Base-by-base conservation (phyloP, 2,888 invertebrate genomes). In the Pyrrhia umbra region DNA sequence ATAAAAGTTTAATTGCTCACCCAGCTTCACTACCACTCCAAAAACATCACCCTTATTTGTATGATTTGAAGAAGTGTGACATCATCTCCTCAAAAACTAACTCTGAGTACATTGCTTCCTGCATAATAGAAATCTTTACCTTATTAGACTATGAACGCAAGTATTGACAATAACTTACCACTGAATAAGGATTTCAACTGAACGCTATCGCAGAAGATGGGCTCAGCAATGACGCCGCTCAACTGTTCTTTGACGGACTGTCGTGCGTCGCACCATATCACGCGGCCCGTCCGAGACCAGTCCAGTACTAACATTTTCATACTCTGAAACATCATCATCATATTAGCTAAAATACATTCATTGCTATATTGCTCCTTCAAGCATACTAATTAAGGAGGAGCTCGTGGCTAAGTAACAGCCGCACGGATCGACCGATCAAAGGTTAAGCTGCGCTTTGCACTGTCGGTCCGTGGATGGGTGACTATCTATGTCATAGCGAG, bases 251-350 rank as follows among this genome's bases (percentile, higher is more conserved):
- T 86, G 27, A 94, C 81, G 0, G 68, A 40, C 0, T 88, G 85
- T 13, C 83, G 83, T 4, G 80, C 87, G 62, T 90, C 84, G 56
- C 92, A 92, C 93, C 93, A 94, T 3, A 94, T 60, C 2, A 94
- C 88, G 16, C 81, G 80, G 0, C 94, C 94, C 16, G 71, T 73
- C 2, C 68, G 79, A 0, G 88, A 86, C 94, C 93, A 94, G 55
- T 94, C 93, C 9, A 75, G 46, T 1, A 90, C 90, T n/a, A 93
- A 59, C 90, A 91, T 90, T 78, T 92, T 92, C 37, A 94, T 75
- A 76, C 92, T 91, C 94, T 94, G 87, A 0, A 84, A 85, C 43
- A 30, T 30, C 1, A 0, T 2, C 0, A 30, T 13, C 30, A 13
- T 30, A 2, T 30, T 30, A 30, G 13, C 13, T 30, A 8, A 27